These are phyloP conservation scores for Vireo griseus DNA, from an alignment of 2,797 vertebrate species.

Conservation along the genomic window DNA sequence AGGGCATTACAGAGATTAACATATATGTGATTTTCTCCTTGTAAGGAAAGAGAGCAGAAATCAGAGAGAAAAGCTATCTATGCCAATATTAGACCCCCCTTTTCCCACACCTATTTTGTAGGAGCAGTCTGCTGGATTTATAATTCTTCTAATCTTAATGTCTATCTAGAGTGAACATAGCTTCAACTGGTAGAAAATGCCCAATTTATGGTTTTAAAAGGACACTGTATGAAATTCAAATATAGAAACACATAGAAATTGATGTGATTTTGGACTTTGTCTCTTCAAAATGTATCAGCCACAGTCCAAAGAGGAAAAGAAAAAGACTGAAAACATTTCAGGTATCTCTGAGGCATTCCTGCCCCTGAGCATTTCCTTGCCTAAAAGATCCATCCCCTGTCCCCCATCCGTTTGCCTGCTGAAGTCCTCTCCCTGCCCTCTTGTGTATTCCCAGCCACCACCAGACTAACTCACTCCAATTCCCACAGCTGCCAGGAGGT, in stretches of 20 bases:
- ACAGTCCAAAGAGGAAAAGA: neutral
- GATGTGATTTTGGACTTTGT: neutral
- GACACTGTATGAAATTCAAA: neutral
- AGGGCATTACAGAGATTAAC: neutral
- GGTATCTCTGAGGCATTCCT: neutral
- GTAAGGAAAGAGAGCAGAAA: neutral
- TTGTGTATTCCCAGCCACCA: neutral
- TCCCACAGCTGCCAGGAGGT: neutral
- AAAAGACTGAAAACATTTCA: neutral
- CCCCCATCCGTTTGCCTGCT: fast-evolving
- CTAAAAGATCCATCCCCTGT: fast-evolving
- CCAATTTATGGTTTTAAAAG: neutral
- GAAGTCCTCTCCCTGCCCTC: neutral
- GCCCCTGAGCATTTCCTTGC: neutral
- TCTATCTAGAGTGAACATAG: neutral
- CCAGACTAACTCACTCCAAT: neutral
- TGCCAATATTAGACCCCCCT: neutral
- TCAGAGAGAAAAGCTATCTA: neutral
- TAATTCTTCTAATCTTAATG: neutral
- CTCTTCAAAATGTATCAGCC: neutral
- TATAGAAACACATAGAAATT: neutral
- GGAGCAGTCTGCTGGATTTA: neutral
- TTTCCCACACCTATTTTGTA: neutral
- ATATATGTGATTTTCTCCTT: neutral
- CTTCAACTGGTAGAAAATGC: neutral